Conservation (phyloP, 92 coral and sea anemone genomes). For the Siderastrea siderea region DNA sequence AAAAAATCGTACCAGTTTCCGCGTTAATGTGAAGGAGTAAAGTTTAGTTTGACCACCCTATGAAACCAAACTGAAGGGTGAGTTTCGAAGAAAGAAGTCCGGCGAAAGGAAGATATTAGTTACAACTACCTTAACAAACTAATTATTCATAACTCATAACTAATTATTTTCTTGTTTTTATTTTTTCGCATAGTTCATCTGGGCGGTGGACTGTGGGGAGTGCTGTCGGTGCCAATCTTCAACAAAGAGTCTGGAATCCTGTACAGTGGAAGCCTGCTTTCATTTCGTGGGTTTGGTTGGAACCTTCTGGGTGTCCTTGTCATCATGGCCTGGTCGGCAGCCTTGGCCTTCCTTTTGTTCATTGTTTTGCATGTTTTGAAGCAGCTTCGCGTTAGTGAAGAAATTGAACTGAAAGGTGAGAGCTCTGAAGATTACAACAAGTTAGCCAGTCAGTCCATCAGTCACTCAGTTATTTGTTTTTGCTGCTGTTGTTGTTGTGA, state of each 20-base stretch:
- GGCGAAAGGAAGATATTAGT: background rate
- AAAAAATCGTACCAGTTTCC: no score
- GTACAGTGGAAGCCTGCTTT: conserved; percentile 60
- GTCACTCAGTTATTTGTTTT: no score
- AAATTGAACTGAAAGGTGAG: conserved; percentile 91
- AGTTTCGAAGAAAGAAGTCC: no score
- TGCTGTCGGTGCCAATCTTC: conserved; percentile 84
- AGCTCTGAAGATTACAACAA: no score
- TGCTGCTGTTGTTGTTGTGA: no score
- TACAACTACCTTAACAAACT: background rate
- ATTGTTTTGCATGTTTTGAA: conserved; percentile 52
- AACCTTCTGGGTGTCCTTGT: conserved; percentile 82
- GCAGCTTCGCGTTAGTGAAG: conserved; percentile 79
- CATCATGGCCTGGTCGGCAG: conserved; percentile 76
- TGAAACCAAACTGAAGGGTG: no score
- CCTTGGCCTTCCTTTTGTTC: conserved; percentile 67
- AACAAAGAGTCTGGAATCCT: conserved; percentile 80
- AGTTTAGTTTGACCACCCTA: no score
- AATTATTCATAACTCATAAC: background rate
- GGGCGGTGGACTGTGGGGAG: conserved; percentile 97
- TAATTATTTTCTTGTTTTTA: background rate
- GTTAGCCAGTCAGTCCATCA: no score
- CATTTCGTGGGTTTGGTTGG: conserved; percentile 86
- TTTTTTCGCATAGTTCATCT: conserved; percentile 71
- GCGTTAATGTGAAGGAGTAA: no score